Evolutionary conservation across 2,888 invertebrate genomes (phyloP), one percentile per base, ranked within the genome.

Genomic region (Hololepta plana): DNA sequence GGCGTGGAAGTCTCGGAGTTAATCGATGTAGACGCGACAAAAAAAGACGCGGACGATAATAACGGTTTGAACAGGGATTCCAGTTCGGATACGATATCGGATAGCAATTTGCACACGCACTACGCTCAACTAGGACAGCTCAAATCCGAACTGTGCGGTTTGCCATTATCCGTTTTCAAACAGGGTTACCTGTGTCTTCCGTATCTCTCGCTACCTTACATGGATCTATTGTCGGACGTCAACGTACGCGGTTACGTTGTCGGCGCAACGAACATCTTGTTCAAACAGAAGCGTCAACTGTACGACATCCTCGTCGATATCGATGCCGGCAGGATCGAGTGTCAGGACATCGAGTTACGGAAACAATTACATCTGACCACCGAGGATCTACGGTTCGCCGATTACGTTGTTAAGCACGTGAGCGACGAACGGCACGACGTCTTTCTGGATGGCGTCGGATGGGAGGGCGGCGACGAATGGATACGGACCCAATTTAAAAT

Each of bases 251-350:
- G 80, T 22, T 82, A 81, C 54, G 64, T 91, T 22, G 81, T 93
- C 31, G 96, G 98, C 19, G 95, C 95, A n/a, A 95, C 95, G 9
- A 98, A 98, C 60, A 80, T 91, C n/a, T 60, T 98, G 17, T 98
- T 96, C 50, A 87, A 88, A 49, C 95, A 95, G 51, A 91, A 91
- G 46, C 70, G 80, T 33, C 82, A 91, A 44, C 56, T 93, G 25
- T 80, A 87, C 34, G 96, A 98, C 55, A 85, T 90, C 10, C 56
- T 95, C 28, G 72, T 98, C 2, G 91, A 91, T 59, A 67, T 85
- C 28, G 85, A 82, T 49, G 79, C 75, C 38, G 74, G 35, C 5
- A 71, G 81, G 46, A 75, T 96, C 46, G 91, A 93, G 46, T 55
- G 68, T 2, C 63, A 71, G 17, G 87, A 90, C 51, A 55, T 74